Base-by-base conservation (phyloP, 1,140 invertebrate species). In the Papilio dardanus region DNA sequence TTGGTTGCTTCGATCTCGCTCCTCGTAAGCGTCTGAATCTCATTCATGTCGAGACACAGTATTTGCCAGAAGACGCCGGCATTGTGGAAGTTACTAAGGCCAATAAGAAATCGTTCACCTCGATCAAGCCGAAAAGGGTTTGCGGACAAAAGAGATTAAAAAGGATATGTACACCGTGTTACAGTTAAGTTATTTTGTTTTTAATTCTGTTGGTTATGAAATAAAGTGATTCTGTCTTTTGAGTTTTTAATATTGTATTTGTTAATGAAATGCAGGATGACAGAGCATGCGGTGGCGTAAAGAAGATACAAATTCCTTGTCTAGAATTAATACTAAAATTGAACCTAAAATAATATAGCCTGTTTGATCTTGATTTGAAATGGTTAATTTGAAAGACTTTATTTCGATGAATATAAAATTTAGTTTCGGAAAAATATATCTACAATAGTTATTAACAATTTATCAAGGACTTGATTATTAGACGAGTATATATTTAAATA, bases 1-100 rank as follows among this genome's bases (percentile, higher is more conserved):
- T 93, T 76, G 92, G 91, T 6, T 92, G 89, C 75, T 92, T 92
- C 65, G 92, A 93, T 71, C 80, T 92, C 8, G 74, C 83, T n/a
- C 90, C 92, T 0, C 83, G 86, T 28, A 91, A 88, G 76, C 74
- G 86, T 0, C 84, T 86, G 62, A 85, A 86, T 31, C 92, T 81
- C 46, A 86, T 92, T 2, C 91, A 93, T 33, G 88, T 88, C 0
- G 92, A 93, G 67, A 93, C 92, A 1, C 92, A 93, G 73, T 93
- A 93, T 65, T 79, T 81, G 6, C 82, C 86, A 31, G 85, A 84
- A 14, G 92, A 93, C 77, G 89, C 91, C 0, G 91, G 90, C 0
- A 88, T 91, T 7, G 75, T 79, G 12, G 89, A 91, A 2, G 37
- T 71, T 8, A 80, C 86, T 0, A 88, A 86, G 58, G 42, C 81